Conservation (phyloP, 1,140 invertebrate species). For the Trinorchestia longiramus region DNA sequence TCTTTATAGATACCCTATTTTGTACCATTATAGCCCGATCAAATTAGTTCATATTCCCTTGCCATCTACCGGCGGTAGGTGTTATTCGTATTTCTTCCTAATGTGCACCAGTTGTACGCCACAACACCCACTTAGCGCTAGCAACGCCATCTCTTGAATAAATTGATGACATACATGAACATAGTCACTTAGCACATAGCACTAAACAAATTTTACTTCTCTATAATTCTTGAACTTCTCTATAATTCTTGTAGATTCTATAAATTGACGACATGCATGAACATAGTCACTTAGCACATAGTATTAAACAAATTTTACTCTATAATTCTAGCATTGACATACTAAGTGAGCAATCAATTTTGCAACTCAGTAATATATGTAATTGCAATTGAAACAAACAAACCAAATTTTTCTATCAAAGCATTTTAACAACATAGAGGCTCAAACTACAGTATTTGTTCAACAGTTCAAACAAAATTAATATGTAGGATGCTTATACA, state of each 20-base stretch:
- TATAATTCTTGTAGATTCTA: no score
- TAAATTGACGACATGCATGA: background rate
- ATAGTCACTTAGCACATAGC: background rate
- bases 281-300: background rate
- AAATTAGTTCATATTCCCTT: background rate
- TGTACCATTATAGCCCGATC: background rate
- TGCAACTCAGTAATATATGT: no score
- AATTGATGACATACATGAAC: background rate
- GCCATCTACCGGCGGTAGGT: background rate
- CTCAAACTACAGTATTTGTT: no score
- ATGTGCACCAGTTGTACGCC: background rate
- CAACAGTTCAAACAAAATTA: no score
- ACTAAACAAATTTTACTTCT: background rate
- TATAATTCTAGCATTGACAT: no score
- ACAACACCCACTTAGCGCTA: background rate
- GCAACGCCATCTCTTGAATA: slow-evolving; percentile 19
- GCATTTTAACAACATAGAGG: no score
- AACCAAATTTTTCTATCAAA: no score
- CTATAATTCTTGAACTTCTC: no score
- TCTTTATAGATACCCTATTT: background rate
- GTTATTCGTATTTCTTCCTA: background rate
- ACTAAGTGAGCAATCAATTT: no score
- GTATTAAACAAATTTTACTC: background rate
- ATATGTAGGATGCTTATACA: no score
- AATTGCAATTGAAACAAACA: no score